Conservation (phyloP, 2,113 vertebrate species). For the Thomomys bottae region DNA sequence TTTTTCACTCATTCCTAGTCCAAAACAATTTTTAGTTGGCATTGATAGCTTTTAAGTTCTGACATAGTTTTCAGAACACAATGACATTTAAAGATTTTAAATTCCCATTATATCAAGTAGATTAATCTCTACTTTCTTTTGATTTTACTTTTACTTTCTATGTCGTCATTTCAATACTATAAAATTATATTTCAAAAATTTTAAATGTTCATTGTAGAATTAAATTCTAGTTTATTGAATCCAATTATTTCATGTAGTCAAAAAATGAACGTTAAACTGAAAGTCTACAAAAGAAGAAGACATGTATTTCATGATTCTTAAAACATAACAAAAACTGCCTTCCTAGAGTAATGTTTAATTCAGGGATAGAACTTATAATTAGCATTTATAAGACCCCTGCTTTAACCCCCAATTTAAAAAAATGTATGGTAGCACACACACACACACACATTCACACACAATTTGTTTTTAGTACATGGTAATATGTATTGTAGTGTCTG, state of each 20-base stretch:
- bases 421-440: background rate
- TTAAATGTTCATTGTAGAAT: background rate
- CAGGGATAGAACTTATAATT: background rate
- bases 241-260: background rate
- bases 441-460: background rate
- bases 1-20: conserved; percentile 65
- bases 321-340: background rate
- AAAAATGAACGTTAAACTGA: background rate
- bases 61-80: conserved; percentile 24
- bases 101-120: background rate
- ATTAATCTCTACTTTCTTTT: conserved; percentile 48
- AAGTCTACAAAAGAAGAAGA: background rate
- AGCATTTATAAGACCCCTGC: fast-evolving
- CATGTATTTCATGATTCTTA: background rate
- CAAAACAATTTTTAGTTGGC: conserved; percentile 68
- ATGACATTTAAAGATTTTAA: conserved; percentile 41
- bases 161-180: background rate
- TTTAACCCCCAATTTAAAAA: background rate
- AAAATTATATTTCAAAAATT: conserved; percentile 30
- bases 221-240: conserved; percentile 7
- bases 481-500: conserved; percentile 32
- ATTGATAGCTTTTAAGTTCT: conserved; percentile 63
- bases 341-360: background rate
- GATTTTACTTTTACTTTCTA: conserved; percentile 60
- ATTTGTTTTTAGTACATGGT: conserved; percentile 22